A percentile compares a stretch with the other conserved stretches of the same genome.
These are phyloP conservation scores for Clamator glandarius DNA, from an alignment of 2,797 vertebrate species.

Conservation along the genomic window DNA sequence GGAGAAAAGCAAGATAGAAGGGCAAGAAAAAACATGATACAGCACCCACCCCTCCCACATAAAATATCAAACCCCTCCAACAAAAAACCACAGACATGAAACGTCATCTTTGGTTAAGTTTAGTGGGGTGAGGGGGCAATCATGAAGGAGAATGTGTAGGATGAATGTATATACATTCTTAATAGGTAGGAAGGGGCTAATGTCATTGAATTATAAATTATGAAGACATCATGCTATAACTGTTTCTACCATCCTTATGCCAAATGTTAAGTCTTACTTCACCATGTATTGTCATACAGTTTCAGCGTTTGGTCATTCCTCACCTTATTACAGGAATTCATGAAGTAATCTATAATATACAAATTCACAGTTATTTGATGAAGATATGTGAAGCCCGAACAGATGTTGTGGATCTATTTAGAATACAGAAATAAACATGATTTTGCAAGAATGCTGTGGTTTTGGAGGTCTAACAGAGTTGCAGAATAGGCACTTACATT, in stretches of 20 bases:
- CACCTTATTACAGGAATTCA: background rate
- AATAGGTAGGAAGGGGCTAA: background rate
- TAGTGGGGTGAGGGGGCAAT: fast-evolving
- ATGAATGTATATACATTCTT: background rate
- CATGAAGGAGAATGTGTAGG: background rate
- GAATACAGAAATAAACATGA: background rate
- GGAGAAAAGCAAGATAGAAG: background rate
- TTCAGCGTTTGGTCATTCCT: constrained; percentile 27
- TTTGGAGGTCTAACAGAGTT: background rate
- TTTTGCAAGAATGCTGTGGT: background rate
- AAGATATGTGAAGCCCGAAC: background rate
- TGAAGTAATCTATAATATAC: background rate
- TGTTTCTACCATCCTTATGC: background rate
- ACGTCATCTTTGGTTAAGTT: background rate
- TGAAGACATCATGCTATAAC: background rate
- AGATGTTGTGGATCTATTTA: constrained; percentile 8
- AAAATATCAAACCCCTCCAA: background rate
- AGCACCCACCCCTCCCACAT: fast-evolving
- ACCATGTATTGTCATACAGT: background rate
- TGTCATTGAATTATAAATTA: background rate
- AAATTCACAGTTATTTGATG: background rate
- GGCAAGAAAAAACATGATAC: background rate
- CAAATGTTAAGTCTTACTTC: background rate
- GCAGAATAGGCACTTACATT: background rate
- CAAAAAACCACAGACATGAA: background rate